These are phyloP conservation scores for Hedya salicella DNA, from an alignment of 2,888 invertebrate genomes.

Conservation along the genomic window DNA sequence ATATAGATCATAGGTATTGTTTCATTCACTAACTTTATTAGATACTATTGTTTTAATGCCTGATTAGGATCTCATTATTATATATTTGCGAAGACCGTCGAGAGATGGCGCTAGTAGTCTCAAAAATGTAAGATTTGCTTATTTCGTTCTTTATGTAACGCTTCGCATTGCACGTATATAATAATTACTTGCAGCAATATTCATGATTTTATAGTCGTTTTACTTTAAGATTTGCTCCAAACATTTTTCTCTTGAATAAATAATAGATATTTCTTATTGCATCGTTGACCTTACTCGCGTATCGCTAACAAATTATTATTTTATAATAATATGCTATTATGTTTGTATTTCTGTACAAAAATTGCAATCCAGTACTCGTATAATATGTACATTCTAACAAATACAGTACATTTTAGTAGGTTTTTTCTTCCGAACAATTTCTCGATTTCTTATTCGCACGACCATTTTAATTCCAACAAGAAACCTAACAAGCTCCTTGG, in stretches of 20 bases:
- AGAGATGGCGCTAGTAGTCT: constrained; percentile 75
- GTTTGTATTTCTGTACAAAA: no score
- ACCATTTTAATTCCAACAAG: constrained; percentile 3
- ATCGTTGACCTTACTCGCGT: no score
- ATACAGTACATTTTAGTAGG: no score
- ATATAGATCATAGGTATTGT: not conserved
- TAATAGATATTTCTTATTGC: no score
- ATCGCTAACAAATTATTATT: no score
- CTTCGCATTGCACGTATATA: not conserved
- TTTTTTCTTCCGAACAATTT: not conserved
- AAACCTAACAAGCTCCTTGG: not conserved
- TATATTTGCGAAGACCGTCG: constrained; percentile 36
- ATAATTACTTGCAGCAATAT: no score
- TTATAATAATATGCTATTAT: no score
- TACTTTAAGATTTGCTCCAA: no score
- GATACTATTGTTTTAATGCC: constrained; percentile 6
- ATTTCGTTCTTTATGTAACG: constrained; percentile 7
- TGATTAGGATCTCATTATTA: constrained; percentile 60
- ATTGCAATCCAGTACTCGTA: no score
- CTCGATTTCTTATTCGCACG: not conserved
- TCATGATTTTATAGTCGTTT: no score
- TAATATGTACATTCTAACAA: no score
- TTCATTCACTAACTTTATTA: not conserved
- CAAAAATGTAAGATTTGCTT: constrained; percentile 45
- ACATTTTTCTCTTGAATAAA: no score